These are phyloP conservation scores for Melieria crassipennis DNA, from an alignment of 2,888 invertebrate genomes.

Conservation along the genomic window DNA sequence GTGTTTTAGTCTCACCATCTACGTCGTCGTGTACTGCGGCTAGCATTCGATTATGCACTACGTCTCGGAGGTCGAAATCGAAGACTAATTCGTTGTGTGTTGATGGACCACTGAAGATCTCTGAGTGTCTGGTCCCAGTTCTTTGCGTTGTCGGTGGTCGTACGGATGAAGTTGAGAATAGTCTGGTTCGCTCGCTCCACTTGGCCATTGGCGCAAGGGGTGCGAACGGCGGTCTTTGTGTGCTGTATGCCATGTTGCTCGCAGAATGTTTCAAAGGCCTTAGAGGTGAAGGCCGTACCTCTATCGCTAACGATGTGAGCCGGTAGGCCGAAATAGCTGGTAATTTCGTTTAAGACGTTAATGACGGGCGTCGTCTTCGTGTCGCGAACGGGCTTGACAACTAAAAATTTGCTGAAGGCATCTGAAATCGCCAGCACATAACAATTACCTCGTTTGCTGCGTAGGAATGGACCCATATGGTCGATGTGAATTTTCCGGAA, in stretches of 20 bases:
- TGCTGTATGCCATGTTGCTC: conserved; percentile 43
- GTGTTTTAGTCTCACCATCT: neutral
- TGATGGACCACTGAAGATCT: conserved; percentile 13
- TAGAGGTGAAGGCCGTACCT: conserved; percentile 49
- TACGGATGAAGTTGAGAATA: conserved; percentile 41
- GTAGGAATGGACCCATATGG: conserved; percentile 39
- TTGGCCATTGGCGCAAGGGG: conserved; percentile 43
- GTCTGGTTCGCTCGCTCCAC: conserved; percentile 39
- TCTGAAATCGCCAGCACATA: conserved; percentile 34
- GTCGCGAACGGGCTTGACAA: conserved; percentile 37
- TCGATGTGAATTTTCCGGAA: conserved; percentile 41
- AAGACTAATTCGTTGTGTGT: conserved; percentile 14
- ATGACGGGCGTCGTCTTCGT: conserved; percentile 37
- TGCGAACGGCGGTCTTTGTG: conserved; percentile 44
- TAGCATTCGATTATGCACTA: conserved; percentile 4
- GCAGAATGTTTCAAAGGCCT: conserved; percentile 45
- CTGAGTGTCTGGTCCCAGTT: neutral
- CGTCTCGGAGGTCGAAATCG: conserved; percentile 7
- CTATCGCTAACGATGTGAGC: conserved; percentile 40
- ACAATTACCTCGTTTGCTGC: conserved; percentile 19
- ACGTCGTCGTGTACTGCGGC: conserved; percentile 7
- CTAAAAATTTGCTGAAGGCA: conserved; percentile 38
- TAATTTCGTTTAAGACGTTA: conserved; percentile 41
- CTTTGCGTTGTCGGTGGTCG: conserved; percentile 14
- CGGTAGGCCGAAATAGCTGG: conserved; percentile 38